These are phyloP conservation scores for Julus scandinavius DNA, from an alignment of 2,888 invertebrate genomes.

Conservation along the genomic window DNA sequence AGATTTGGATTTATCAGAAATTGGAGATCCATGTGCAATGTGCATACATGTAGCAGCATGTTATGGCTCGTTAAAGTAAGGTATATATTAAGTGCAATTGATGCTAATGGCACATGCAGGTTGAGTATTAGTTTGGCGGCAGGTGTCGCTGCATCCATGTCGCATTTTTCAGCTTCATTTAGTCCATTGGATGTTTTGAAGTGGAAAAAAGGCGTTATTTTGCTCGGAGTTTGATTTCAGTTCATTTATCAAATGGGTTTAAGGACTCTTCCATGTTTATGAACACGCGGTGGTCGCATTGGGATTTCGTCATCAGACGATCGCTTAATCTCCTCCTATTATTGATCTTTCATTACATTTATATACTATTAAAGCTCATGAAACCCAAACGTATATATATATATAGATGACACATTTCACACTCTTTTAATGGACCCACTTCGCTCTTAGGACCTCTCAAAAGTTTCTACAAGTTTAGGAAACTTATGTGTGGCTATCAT, in stretches of 20 bases:
- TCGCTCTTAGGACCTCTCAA: too few species aligned
- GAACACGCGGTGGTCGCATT: slow-evolving; percentile 49
- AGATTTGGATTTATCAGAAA: too few species aligned
- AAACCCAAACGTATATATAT: background rate
- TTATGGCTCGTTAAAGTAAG: too few species aligned
- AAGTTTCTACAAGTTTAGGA: too few species aligned
- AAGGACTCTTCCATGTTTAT: slow-evolving; percentile 46
- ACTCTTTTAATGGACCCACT: background rate
- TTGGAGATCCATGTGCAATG: too few species aligned
- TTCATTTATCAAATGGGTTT: slow-evolving; percentile 50
- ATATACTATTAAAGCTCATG: slow-evolving; percentile 38
- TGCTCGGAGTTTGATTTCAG: slow-evolving; percentile 37
- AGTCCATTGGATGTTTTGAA: background rate
- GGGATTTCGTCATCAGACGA: slow-evolving; percentile 54
- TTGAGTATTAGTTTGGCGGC: background rate
- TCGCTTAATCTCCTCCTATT: slow-evolving; percentile 50
- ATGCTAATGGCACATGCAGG: too few species aligned
- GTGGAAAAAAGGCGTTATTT: slow-evolving; percentile 19
- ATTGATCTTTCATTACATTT: slow-evolving; percentile 51
- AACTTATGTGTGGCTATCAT: too few species aligned
- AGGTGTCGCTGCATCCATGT: background rate
- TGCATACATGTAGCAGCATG: too few species aligned
- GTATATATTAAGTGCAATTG: too few species aligned
- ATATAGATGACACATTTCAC: background rate
- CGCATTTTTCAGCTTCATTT: background rate